Base-by-base conservation (phyloP, 2,797 vertebrate species). In the Vipera ursinii region DNA sequence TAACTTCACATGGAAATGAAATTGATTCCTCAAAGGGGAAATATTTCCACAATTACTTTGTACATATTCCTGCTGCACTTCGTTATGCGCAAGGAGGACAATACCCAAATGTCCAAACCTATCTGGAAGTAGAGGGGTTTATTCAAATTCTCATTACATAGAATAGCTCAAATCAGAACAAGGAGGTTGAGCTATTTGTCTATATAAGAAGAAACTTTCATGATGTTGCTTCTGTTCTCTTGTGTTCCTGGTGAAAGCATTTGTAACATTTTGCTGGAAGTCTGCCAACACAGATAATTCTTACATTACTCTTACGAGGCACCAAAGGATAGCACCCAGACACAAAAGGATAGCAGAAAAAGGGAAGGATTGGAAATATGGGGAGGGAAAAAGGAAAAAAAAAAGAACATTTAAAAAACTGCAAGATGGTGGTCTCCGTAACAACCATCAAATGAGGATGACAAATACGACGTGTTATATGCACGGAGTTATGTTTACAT, bases 21-120 rank as follows among this genome's bases (percentile, higher is more conserved):
- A 93, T 86, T 17, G 65, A 22, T 92, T 96, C 97, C 91, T 95
- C 91, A 48, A 96, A 92, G 97, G 95, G 91, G 97, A 4, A 56
- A 92, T 90, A 69, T 96, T 97, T 63, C 96, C 96, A 73, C 96
- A 97, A 92, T 96, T 97, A 88, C 97, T 96, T n/a, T 32, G 86
- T 65, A 86, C 69, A 32, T 94, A 38, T 90, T 96, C 95, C 92
- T 95, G 95, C 87, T 73, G 94, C 32, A 86, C 90, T 91, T 93
- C 95, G 95, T 61, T 95, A 91, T 92, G 96, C 85, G 94, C 97
- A 44, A 32, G 17, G n/a, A 38, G n/a, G 55, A 38, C 17, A 63
- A 48, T 15, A n/a, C 3, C 87, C 59, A 60, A 14, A 48, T 28
- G 5, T 88, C 22, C 87, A 61, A 61, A 26, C 13, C 38, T 60